Conservation (phyloP, 2,113 vertebrate species). For the Rhynchomys soricoides region DNA sequence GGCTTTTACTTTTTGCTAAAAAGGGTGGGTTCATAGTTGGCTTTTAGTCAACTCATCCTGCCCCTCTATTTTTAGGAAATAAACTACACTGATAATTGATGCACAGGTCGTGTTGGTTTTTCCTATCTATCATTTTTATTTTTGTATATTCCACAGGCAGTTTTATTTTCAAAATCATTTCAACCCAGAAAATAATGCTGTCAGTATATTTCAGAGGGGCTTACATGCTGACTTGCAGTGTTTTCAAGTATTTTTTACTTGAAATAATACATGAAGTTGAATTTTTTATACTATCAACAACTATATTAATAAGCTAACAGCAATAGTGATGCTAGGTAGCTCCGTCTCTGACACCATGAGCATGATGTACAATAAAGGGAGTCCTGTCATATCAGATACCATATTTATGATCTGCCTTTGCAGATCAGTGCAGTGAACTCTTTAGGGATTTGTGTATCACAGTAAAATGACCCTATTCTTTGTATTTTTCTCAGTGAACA, state of each 20-base stretch:
- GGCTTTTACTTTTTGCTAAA: not conserved
- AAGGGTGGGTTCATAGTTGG: not conserved
- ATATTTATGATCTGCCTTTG: not conserved
- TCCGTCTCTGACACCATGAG: not conserved
- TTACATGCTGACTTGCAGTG: not conserved
- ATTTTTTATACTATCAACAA: not conserved
- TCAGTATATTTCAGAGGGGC: not conserved
- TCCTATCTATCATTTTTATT: not conserved
- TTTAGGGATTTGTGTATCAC: not conserved
- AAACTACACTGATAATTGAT: not conserved
- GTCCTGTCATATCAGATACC: not conserved
- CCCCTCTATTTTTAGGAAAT: slow-evolving; percentile 5
- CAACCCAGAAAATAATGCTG: not conserved
- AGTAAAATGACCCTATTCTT: not conserved
- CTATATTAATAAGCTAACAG: not conserved
- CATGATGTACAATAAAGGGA: not conserved
- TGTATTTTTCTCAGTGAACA: not conserved
- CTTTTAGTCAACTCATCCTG: not conserved
- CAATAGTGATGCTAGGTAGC: not conserved
- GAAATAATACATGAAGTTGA: not conserved
- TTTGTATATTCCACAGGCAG: not conserved
- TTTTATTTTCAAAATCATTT: slow-evolving; percentile 10
- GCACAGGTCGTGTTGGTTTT: not conserved
- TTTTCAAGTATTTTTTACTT: not conserved
- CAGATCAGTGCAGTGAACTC: not conserved